phyloP scores from a whole-genome alignment of 2,113 vertebrate species.

The Tauraco erythrolophus region DNA sequence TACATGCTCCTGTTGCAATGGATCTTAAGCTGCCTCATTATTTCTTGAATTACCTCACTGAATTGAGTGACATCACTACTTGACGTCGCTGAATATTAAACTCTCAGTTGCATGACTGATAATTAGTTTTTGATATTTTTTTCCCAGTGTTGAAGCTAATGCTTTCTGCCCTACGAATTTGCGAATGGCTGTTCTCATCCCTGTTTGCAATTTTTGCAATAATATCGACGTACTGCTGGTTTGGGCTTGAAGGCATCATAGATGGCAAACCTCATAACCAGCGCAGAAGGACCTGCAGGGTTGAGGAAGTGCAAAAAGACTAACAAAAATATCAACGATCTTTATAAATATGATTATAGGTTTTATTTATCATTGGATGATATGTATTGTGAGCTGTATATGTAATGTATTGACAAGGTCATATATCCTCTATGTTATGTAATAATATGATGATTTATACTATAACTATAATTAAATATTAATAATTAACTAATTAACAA shows the following conservation, averaged over 20 bases:
- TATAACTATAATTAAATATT: too few species aligned
- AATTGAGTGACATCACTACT: accelerated
- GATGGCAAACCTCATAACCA: background rate
- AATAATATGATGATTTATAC: background rate
- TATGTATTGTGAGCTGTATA: background rate
- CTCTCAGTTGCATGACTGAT: background rate
- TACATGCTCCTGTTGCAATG: background rate
- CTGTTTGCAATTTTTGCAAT: background rate
- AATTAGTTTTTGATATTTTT: background rate
- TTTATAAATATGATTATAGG: background rate
- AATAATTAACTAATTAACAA: too few species aligned
- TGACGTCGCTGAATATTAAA: background rate
- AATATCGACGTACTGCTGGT: background rate
- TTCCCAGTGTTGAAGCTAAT: background rate
- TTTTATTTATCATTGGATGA: background rate
- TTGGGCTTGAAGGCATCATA: background rate
- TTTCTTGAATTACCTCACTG: background rate
- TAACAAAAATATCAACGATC: background rate
- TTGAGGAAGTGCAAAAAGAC: background rate
- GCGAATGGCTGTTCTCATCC: background rate
- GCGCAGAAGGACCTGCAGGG: background rate
- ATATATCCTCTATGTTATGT: background rate
- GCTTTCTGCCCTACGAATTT: background rate
- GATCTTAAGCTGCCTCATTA: background rate
- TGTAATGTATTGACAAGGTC: background rate